Conservation (phyloP, 2,888 invertebrate genomes). For the Leptinotarsa peninsularis region DNA sequence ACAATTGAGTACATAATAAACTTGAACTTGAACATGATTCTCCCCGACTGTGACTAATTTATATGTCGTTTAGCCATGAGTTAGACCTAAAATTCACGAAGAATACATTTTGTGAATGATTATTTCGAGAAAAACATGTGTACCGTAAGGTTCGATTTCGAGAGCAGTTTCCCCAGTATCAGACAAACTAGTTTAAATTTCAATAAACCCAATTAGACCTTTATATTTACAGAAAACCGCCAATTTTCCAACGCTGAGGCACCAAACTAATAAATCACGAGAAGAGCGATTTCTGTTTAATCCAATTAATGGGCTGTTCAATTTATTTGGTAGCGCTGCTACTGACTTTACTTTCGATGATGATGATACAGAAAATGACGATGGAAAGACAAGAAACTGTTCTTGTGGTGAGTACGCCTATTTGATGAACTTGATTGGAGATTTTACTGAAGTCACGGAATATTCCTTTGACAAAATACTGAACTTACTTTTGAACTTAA, state of each 20-base stretch:
- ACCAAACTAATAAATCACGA: constrained; percentile 24
- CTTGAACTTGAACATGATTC: constrained; percentile 1
- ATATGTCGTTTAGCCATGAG: background rate
- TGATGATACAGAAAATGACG: constrained; percentile 30
- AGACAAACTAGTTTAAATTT: no score
- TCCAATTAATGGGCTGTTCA: constrained; percentile 40
- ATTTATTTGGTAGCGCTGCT: constrained; percentile 35
- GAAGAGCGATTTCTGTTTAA: constrained; percentile 42
- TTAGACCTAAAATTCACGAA: no score
- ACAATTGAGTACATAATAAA: background rate
- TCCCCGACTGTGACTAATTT: background rate
- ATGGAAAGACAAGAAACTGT: constrained; percentile 42
- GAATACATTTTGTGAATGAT: no score
- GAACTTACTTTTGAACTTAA: background rate
- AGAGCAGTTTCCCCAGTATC: no score
- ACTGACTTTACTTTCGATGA: constrained; percentile 32
- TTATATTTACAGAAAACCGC: constrained; percentile 25
- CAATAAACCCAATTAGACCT: no score
- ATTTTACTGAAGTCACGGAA: background rate
- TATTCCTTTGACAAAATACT: background rate
- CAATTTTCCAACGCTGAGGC: constrained; percentile 4
- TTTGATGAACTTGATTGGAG: background rate
- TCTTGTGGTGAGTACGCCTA: constrained; percentile 40
- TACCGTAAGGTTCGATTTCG: background rate
- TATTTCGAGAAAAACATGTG: background rate